Evolutionary conservation across 2,113 vertebrate species (phyloP), one percentile per base, ranked within the genome.

Genomic region (Candoia aspera): DNA sequence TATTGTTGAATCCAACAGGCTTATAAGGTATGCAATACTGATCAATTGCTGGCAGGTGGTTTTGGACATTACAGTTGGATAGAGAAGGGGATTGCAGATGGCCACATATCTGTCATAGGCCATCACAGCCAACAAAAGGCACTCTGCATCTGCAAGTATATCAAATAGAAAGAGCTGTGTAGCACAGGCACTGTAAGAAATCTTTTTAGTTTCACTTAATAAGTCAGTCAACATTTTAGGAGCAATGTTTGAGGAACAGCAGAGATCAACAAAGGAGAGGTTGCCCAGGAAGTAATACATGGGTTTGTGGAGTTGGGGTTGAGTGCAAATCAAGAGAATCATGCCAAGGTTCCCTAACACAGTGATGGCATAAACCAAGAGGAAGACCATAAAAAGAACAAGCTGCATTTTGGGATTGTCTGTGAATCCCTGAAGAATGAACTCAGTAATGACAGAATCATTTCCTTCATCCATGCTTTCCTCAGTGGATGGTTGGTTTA

Each of bases 341-440:
- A 96, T 96, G 12, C 94, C 94, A 21, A 97, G 62, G 59, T 97
- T 96, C 3, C 96, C 95, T 79, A 94, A 86, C 23, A 97, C 37
- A 12, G 94, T 93, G 57, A 95, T 0, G 1, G 2, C 11, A 37
- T 96, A 97, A n/a, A 96, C 94, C 8, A 94, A 57, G 26, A 96
- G 37, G 37, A 96, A 96, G 19, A 94, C 0, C 4, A 83, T 21
- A 94, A 42, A 42, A 42, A 42, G 42, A 42, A 42, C 2, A 42
- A 42, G 42, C 42, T 42, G 42, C 42, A 42, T 26, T 15, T 95
- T 93, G 37, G 86, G 42, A 2, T 0, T 8, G 5, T 93, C 89
- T 89, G 95, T 95, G n/a, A 97, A 33, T n/a, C 94, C 96, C 88
- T 93, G 88, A 55, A 96, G 93, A 68, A 96, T 90, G 89, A 96